Evolutionary conservation across 2,888 invertebrate species (phyloP).

Genomic region (Sphaeridia pumilis): DNA sequence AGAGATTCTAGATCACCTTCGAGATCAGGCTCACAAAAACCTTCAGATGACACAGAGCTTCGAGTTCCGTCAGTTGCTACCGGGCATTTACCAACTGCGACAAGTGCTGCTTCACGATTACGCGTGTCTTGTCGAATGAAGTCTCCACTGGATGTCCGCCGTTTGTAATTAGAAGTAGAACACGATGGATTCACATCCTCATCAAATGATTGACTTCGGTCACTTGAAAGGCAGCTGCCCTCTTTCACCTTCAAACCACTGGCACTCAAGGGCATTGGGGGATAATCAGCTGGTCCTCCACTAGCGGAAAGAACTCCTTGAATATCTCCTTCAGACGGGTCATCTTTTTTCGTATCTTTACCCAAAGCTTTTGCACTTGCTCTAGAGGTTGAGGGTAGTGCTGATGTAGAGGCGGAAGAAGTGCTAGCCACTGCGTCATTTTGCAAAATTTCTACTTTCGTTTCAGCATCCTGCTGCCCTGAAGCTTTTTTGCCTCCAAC

Average conservation of each 20-base stretch:
- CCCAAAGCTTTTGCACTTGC: neutral
- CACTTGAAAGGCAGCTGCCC: constrained; percentile 18
- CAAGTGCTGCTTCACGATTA: neutral
- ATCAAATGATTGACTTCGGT: constrained; percentile 30
- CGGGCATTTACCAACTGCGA: neutral
- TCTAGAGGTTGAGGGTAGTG: neutral
- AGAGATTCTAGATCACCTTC: constrained; percentile 40
- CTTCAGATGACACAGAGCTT: constrained; percentile 89
- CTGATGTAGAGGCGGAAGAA: constrained; percentile 21
- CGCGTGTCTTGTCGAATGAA: neutral
- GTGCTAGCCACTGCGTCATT: constrained; percentile 15
- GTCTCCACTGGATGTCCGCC: too few species aligned
- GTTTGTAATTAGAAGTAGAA: neutral
- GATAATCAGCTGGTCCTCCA: neutral
- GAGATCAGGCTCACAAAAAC: constrained; percentile 86
- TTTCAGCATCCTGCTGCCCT: neutral
- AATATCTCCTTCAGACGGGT: neutral
- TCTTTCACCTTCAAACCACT: constrained; percentile 33
- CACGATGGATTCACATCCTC: constrained; percentile 24
- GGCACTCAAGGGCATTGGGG: constrained; percentile 16
- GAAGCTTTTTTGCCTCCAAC: neutral
- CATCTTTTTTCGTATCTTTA: neutral
- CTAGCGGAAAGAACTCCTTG: neutral
- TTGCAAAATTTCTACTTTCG: neutral
- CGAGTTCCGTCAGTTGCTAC: constrained; percentile 57